Evolutionary conservation across 2,888 invertebrate species (phyloP).

Genomic region (Amiota mariae): DNA sequence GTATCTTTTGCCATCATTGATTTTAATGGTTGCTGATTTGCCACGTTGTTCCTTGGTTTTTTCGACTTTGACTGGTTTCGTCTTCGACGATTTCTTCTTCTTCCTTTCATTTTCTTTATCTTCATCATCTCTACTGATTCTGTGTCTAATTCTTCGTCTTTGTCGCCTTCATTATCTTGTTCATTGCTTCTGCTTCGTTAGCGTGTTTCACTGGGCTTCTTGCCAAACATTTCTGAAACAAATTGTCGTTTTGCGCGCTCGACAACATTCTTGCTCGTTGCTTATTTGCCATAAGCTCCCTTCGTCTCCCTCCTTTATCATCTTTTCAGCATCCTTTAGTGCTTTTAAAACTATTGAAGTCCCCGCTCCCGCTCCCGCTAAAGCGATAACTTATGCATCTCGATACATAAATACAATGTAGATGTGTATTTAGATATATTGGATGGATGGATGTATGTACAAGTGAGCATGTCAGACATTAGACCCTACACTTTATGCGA

Average conservation of each 20-base stretch:
- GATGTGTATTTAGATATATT: neutral
- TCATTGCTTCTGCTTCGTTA: too few relatives aligned
- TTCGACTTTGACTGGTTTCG: slow-evolving; percentile 23
- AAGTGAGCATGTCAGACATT: slow-evolving; percentile 14
- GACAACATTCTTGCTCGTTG: slow-evolving; percentile 63
- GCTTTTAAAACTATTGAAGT: neutral
- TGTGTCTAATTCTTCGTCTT: slow-evolving; percentile 39
- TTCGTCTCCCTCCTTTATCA: neutral
- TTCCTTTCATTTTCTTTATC: slow-evolving; percentile 35
- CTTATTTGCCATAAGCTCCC: neutral
- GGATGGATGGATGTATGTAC: neutral
- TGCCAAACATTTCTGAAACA: slow-evolving; percentile 69
- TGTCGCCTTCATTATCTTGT: slow-evolving; percentile 47
- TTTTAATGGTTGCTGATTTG: neutral
- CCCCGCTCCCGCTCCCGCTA: neutral
- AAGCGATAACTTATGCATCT: neutral
- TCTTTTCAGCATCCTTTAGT: neutral
- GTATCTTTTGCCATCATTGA: neutral
- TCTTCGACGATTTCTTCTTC: slow-evolving; percentile 34
- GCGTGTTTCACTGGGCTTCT: slow-evolving; percentile 66
- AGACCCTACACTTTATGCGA: slow-evolving; percentile 3
- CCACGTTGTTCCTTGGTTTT: slow-evolving; percentile 31
- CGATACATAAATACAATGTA: neutral
- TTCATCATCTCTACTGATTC: slow-evolving; percentile 31
- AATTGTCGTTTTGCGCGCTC: slow-evolving; percentile 69